These are phyloP conservation scores for Hemicordylus capensis DNA, from an alignment of 2,113 vertebrate genomes.

Conservation along the genomic window DNA sequence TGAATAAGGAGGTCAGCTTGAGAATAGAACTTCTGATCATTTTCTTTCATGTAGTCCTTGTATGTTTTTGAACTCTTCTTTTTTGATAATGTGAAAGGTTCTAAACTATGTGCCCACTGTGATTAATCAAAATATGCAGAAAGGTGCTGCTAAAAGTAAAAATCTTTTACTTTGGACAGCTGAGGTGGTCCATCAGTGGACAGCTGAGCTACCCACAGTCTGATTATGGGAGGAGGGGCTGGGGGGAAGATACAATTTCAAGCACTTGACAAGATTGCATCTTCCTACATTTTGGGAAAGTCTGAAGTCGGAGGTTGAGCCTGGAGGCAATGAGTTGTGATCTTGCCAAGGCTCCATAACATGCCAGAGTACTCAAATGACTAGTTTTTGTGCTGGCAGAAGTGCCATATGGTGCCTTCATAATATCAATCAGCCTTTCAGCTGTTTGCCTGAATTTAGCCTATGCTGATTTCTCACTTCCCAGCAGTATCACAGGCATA, in stretches of 20 bases:
- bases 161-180: too few species aligned
- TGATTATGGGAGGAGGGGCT: background rate
- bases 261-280: background rate
- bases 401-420: slow-evolving; percentile 2
- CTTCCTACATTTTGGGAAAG: background rate
- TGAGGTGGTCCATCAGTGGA: too few species aligned
- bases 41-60: too few species aligned
- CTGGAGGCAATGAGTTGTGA: background rate
- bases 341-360: background rate
- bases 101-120: too few species aligned
- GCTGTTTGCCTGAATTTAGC: slow-evolving; percentile 3
- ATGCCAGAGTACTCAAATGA: slow-evolving; percentile 6
- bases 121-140: too few species aligned
- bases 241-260: background rate
- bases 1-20: too few species aligned
- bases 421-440: background rate
- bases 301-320: background rate
- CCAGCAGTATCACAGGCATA: background rate
- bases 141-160: too few species aligned
- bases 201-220: too few species aligned
- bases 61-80: too few species aligned
- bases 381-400: slow-evolving; percentile 5
- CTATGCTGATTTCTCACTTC: slow-evolving; percentile 1
- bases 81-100: too few species aligned
- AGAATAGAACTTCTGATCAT: too few species aligned